Base-by-base conservation (phyloP, 2,113 vertebrate species). In the Bufo bufo region DNA sequence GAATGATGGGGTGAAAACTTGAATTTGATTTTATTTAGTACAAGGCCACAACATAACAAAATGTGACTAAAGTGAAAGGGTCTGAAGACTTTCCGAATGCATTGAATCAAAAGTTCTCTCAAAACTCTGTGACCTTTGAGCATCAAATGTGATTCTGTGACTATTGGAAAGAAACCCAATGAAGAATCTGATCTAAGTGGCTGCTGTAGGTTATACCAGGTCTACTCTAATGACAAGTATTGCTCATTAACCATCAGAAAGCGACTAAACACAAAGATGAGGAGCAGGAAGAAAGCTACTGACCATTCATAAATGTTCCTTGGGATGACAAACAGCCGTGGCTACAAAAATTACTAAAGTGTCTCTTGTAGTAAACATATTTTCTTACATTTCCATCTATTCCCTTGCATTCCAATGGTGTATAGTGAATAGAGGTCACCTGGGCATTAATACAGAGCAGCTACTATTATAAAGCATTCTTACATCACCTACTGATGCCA, bases 361-460 rank as follows among this genome's bases (percentile, higher is more conserved):
- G 47, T 66, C 20, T 69, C 82, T 23, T 14, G 33, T 69, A 66
- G 52, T 50, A 65, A 66, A 65, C 12, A 52, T 69, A 23, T 13
- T 17, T 12, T n/a, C 33, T 33, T 33, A 33, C 33, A 84, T 52
- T 83, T 52, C 80, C 80, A 43, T 81, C 19, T 43, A 17, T 19
- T 59, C 43, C 61, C 61, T 54, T 71, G 20, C 65, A 71, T 65
- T 54, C 63, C 82, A 54, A 19, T 23, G 47, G 9, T 50, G 80
- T 82, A 23, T 50, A 33, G 63, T 4, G 81, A 52, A 83, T 50
- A 83, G 61, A 83, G 61, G 82, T 71, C 82, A 84, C 82, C 65
- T 54, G 82, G 82, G 63, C 82, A 63, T 50, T 49, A 61, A 74
- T 58, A 85, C 43, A 77, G 72, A 85, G 72, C 85, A 86, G 85